Base-by-base conservation (phyloP, 2,888 invertebrate species). In the Macrophya alboannulata region DNA sequence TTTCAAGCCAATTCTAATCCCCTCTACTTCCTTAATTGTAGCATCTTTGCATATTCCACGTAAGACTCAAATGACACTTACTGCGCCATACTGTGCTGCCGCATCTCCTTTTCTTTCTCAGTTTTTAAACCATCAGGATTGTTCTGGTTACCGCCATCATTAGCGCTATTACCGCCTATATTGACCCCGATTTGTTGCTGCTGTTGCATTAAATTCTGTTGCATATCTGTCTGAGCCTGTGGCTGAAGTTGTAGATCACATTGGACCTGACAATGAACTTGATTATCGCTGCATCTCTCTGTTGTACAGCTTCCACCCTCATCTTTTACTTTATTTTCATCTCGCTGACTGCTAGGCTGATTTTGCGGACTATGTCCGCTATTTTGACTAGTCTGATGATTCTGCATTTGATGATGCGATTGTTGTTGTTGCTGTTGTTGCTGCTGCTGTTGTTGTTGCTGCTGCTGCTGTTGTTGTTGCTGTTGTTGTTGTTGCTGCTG, bases 261-360 rank as follows among this genome's bases (percentile, higher is more conserved):
- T 87, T 93, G 79, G 94, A 93, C 93, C 88, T 93, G 93, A 89
- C 93, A 93, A 88, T 93, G 93, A 45, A 93, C 93, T 87, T 94
- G 94, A 90, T 92, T 93, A 85, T 92, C 92, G 87, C 91, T 92
- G 88, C 93, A 92, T 74, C 92, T 91, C 83, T 93, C 93, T 25
- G 92, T 92, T 37, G 92, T 93, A 86, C 92, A 93, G 83, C 93
- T 91, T 81, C 91, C 91, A 86, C 90, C 89, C 86, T 93, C 92
- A 86, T 93, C 92, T 87, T 91, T 88, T 86, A 91, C 91, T 85
- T 95, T 89, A 95, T 95, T 91, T 94, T 95, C 86, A 94, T 95
- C 43, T 79, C 93, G 92, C 48, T 92, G 90, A 84, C 92, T 92
- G 71, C 90, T 86, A 85, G 86, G 91, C 87, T 90, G 93, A 88